phyloP scores from a whole-genome alignment of 1,140 invertebrate species.

The Bactericera cockerelli region DNA sequence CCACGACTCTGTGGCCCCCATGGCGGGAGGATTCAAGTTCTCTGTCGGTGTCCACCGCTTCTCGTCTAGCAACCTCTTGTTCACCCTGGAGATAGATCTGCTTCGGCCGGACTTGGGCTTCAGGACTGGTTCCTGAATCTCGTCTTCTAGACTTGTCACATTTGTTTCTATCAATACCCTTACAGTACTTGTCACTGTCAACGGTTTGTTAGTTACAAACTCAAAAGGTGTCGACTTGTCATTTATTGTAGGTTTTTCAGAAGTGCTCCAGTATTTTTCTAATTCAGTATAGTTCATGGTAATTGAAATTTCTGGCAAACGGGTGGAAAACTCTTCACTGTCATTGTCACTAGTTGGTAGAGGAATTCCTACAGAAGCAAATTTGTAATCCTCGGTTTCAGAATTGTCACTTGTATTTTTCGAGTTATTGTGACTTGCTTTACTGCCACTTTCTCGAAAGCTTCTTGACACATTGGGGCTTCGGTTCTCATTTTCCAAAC shows the following conservation, averaged over 20 bases:
- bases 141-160: slow-evolving; percentile 10
- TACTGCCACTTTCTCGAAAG: slow-evolving; percentile 6
- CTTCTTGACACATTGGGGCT: slow-evolving; percentile 3
- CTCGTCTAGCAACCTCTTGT: not conserved
- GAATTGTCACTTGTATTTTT: not conserved
- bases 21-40: slow-evolving; percentile 19
- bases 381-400: not conserved
- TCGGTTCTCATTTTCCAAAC: slow-evolving; percentile 10
- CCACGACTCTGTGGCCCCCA: slow-evolving; percentile 20
- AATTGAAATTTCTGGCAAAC: slow-evolving; percentile 19
- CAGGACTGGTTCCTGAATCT: slow-evolving; percentile 18
- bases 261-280: slow-evolving; percentile 11
- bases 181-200: slow-evolving; percentile 28
- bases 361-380: not conserved
- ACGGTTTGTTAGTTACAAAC: slow-evolving; percentile 14
- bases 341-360: slow-evolving; percentile 11
- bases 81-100: not conserved
- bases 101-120: slow-evolving; percentile 9
- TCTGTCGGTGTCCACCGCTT: slow-evolving; percentile 11
- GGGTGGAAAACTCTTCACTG: slow-evolving; percentile 20
- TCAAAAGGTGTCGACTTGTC: slow-evolving; percentile 10
- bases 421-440: not conserved
- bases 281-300: not conserved
- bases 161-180: slow-evolving; percentile 28
- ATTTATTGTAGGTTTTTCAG: slow-evolving; percentile 11